Conservation (phyloP, 2,797 vertebrate species). For the Spizella passerina region DNA sequence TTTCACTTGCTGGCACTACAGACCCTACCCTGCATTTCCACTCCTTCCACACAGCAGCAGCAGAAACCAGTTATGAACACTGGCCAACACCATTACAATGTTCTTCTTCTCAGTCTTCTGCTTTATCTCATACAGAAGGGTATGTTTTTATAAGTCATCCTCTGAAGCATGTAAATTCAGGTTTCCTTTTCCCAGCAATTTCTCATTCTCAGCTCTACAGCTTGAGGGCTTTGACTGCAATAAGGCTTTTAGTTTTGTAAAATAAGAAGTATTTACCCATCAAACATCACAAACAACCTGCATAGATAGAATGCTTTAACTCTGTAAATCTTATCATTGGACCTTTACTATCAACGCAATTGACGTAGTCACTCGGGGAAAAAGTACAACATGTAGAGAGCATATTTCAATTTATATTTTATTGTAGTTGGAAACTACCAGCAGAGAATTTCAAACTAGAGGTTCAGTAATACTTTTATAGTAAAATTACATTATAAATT, state of each 20-base stretch:
- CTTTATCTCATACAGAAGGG: neutral
- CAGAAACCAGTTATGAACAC: neutral
- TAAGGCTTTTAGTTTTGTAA: neutral
- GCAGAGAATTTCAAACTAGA: neutral
- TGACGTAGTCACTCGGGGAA: neutral
- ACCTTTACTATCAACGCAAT: conserved; percentile 4
- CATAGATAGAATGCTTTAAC: neutral
- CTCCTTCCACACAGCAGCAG: neutral
- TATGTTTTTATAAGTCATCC: neutral
- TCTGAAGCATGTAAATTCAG: neutral
- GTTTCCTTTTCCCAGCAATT: neutral
- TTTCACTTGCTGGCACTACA: neutral
- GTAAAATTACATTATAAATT: neutral
- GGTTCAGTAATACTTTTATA: neutral
- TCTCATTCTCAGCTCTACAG: neutral
- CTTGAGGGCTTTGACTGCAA: neutral
- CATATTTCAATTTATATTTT: neutral
- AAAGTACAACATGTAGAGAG: neutral
- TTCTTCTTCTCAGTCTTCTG: neutral
- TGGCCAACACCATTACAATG: neutral
- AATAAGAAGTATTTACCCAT: neutral
- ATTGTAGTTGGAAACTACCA: fast-evolving
- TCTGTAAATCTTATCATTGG: neutral
- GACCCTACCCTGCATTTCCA: neutral
- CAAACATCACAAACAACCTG: neutral